A percentile compares a stretch with the other conserved stretches of the same genome.
These are phyloP conservation scores for Mus minutoides DNA, from an alignment of 2,797 vertebrate genomes.

Conservation along the genomic window DNA sequence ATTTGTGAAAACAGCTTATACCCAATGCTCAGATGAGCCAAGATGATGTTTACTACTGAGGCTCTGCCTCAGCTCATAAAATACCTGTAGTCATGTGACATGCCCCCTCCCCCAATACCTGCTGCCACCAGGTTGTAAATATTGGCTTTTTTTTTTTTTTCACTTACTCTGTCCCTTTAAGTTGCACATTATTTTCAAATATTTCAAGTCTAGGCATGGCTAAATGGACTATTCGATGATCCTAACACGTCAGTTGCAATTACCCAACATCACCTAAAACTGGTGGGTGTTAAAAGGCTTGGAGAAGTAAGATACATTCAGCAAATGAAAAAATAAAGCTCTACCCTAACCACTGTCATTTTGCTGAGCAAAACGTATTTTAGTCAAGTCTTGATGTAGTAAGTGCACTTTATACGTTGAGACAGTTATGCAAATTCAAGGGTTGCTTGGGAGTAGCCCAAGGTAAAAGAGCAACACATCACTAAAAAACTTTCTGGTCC, in stretches of 20 bases:
- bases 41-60: not conserved
- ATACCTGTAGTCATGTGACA: not conserved
- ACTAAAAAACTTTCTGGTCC: not conserved
- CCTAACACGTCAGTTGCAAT: conserved; percentile 68
- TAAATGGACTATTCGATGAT: conserved; percentile 77
- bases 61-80: conserved; percentile 61
- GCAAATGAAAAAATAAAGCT: conserved; percentile 67
- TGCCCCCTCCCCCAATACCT: not conserved
- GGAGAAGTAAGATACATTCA: conserved; percentile 59
- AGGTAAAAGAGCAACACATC: conserved; percentile 6
- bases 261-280: conserved; percentile 74
- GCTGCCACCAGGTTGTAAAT: conserved; percentile 63
- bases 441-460: not conserved
- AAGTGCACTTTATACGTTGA: not conserved
- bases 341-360: conserved; percentile 63
- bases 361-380: conserved; percentile 74
- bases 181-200: conserved; percentile 75
- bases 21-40: not conserved
- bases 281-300: not conserved
- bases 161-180: conserved; percentile 78
- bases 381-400: not conserved
- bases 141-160: conserved; percentile 77
- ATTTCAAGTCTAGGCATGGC: conserved; percentile 71
- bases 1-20: not conserved
- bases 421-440: not conserved